phyloP scores from a whole-genome alignment of 1,140 invertebrate species.

The Drosophila pallidifrons region DNA sequence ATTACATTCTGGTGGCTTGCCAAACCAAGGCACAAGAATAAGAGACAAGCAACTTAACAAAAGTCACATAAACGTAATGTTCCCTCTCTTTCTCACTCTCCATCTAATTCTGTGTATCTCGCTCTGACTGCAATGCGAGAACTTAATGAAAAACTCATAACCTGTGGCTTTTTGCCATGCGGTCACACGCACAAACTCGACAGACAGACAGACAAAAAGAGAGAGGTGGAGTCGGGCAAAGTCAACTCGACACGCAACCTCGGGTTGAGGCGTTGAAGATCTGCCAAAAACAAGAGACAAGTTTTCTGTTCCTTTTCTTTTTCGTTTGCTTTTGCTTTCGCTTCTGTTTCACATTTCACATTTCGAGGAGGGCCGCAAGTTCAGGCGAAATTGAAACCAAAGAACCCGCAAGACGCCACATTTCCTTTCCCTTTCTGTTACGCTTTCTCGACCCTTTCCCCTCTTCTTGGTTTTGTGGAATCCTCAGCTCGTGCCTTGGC shows the following conservation, averaged over 20 bases:
- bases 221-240: slow-evolving; percentile 2
- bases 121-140: slow-evolving; percentile 44
- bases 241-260: slow-evolving; percentile 45
- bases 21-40: slow-evolving; percentile 33
- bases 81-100: slow-evolving; percentile 2
- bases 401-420: slow-evolving; percentile 32
- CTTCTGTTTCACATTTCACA: slow-evolving; percentile 71
- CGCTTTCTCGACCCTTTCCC: neutral
- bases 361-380: slow-evolving; percentile 37
- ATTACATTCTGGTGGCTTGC: slow-evolving; percentile 62
- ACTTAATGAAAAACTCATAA: slow-evolving; percentile 80
- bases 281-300: slow-evolving; percentile 55
- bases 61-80: slow-evolving; percentile 57
- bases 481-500: slow-evolving; percentile 13
- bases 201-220: slow-evolving; percentile 18
- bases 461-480: slow-evolving; percentile 1
- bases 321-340: slow-evolving; percentile 35
- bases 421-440: neutral
- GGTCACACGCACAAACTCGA: slow-evolving; percentile 66
- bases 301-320: slow-evolving; percentile 36
- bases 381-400: slow-evolving; percentile 74
- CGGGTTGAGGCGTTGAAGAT: slow-evolving; percentile 36
- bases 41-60: slow-evolving; percentile 50
- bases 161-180: slow-evolving; percentile 78
- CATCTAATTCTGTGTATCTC: neutral